These are phyloP conservation scores for Pangasius sanitwongsei DNA, from an alignment of 2,797 vertebrate genomes.

Conservation along the genomic window DNA sequence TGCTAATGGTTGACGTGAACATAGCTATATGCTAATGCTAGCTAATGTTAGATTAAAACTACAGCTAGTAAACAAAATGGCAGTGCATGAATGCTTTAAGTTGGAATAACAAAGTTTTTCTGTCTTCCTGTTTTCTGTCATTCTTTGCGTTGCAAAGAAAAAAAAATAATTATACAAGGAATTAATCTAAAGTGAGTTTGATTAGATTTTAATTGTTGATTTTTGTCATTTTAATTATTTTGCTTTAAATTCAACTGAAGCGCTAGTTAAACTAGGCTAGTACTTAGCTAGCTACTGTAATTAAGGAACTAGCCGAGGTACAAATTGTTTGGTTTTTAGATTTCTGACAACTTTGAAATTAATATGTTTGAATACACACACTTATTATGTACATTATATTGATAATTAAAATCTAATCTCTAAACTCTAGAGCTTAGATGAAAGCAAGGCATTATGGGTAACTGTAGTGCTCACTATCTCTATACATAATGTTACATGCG, in stretches of 20 bases:
- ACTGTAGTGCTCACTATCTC: background rate
- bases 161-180: background rate
- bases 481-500: constrained; percentile 36
- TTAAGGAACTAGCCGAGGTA: background rate
- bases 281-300: background rate
- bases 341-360: background rate
- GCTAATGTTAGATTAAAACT: too few species aligned
- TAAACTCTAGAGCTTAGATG: background rate
- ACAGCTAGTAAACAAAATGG: background rate
- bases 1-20: background rate
- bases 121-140: too few species aligned
- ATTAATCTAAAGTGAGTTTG: too few species aligned
- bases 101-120: too few species aligned
- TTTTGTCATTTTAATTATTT: background rate
- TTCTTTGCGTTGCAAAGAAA: too few species aligned
- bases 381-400: background rate
- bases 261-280: background rate
- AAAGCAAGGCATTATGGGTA: constrained; percentile 1
- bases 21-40: background rate
- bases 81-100: background rate
- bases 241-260: background rate
- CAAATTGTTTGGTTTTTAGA: background rate
- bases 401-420: background rate
- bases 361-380: background rate
- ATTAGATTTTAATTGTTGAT: background rate